Percentiles rank a stretch among this genome's conserved stretches.
Evolutionary conservation across 2,797 vertebrate genomes (phyloP).

Genomic region (Hapalemur alaotrensis): DNA sequence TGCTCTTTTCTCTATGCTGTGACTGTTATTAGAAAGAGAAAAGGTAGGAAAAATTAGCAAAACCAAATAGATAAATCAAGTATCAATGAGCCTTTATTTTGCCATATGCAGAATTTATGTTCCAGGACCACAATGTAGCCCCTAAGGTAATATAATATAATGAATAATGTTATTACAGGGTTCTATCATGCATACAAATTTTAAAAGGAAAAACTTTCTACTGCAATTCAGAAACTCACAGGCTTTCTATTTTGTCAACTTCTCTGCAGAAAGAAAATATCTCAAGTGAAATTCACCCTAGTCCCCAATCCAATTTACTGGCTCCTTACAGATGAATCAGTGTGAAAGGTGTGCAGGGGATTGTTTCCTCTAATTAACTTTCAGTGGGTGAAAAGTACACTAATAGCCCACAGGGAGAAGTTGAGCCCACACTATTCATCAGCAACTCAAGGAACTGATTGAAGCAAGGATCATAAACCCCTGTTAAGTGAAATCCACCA

Average conservation of each 20-base stretch:
- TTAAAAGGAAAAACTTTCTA: background rate
- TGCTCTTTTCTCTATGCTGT: background rate
- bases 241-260: background rate
- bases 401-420: background rate
- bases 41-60: background rate
- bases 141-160: background rate
- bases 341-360: background rate
- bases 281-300: constrained; percentile 43
- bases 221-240: background rate
- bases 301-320: constrained; percentile 67
- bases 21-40: background rate
- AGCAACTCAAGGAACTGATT: background rate
- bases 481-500: background rate
- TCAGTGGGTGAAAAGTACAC: constrained; percentile 18
- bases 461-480: background rate
- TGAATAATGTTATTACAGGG: background rate
- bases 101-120: background rate
- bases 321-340: constrained; percentile 28
- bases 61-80: background rate
- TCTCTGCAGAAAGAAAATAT: constrained; percentile 65
- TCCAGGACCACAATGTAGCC: background rate
- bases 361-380: constrained; percentile 49
- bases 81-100: background rate
- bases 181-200: background rate
- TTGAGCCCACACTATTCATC: background rate